A percentile compares a stretch with the other conserved stretches of the same genome.
Conservation (phyloP, 2,888 invertebrate genomes). For the Branchipolynoe longqiensis region DNA sequence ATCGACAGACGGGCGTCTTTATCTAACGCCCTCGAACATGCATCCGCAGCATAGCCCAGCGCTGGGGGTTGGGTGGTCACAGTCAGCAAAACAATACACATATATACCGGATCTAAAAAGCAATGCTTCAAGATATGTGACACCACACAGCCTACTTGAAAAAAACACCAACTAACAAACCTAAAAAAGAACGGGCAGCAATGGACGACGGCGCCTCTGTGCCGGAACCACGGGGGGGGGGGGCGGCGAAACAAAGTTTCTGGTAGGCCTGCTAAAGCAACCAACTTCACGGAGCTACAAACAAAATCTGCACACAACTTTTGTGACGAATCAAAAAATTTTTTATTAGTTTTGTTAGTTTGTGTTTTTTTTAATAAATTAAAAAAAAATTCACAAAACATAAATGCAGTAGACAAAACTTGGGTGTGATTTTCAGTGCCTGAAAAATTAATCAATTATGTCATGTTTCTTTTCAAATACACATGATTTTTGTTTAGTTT, state of each 20-base stretch:
- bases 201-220: conserved; percentile 48
- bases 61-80: conserved; percentile 49
- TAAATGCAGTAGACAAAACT: not conserved
- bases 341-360: not conserved
- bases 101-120: conserved; percentile 20
- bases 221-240: conserved; percentile 48
- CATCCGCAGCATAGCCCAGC: conserved; percentile 53
- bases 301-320: conserved; percentile 22
- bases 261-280: no score
- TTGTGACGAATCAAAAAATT: not conserved
- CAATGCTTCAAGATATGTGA: conserved; percentile 24
- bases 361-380: not conserved
- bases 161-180: no score
- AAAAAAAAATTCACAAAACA: not conserved
- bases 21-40: conserved; percentile 54
- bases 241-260: not conserved
- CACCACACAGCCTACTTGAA: conserved; percentile 58
- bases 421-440: not conserved
- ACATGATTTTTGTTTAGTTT: no score
- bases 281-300: conserved; percentile 32
- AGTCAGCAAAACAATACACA: conserved; percentile 55
- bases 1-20: conserved; percentile 15
- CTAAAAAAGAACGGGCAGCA: no score
- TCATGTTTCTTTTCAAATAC: no score
- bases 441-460: not conserved